These are phyloP conservation scores for Ceuthmochares aereus DNA, from an alignment of 2,113 vertebrate species.

Conservation along the genomic window DNA sequence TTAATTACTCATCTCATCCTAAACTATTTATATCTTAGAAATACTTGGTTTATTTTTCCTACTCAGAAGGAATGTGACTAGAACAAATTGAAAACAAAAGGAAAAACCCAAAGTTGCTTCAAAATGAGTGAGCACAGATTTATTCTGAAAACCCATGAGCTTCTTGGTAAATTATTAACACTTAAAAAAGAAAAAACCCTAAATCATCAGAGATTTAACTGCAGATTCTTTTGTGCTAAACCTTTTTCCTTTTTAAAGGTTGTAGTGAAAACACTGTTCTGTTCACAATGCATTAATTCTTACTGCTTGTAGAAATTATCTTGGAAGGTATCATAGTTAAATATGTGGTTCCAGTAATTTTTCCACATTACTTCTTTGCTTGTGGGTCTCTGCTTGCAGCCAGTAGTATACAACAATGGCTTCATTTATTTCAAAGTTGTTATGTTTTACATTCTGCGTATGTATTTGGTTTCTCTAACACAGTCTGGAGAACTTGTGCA, in stretches of 20 bases:
- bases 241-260: background rate
- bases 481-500: conserved; percentile 19
- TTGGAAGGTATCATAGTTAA: conserved; percentile 70
- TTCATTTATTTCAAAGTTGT: conserved; percentile 12
- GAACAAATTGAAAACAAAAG: conserved; percentile 56
- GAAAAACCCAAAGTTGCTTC: background rate
- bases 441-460: conserved; percentile 13
- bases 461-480: background rate
- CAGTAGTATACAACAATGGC: conserved; percentile 28
- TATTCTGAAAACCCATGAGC: conserved; percentile 25
- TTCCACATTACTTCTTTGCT: conserved; percentile 56
- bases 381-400: conserved; percentile 14
- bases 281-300: conserved; percentile 67
- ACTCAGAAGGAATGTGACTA: conserved; percentile 5
- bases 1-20: conserved; percentile 54
- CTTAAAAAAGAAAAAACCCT: conserved; percentile 28
- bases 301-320: conserved; percentile 65
- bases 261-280: conserved; percentile 61
- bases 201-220: conserved; percentile 30
- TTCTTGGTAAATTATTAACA: conserved; percentile 48
- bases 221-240: conserved; percentile 41
- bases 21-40: conserved; percentile 49
- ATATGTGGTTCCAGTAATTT: conserved; percentile 67
- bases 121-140: conserved; percentile 11
- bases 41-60: conserved; percentile 33